A percentile compares a stretch with the other conserved stretches of the same genome.
phyloP scores from a whole-genome alignment of 2,797 vertebrate genomes.

The Melanotaenia maccullochi region DNA sequence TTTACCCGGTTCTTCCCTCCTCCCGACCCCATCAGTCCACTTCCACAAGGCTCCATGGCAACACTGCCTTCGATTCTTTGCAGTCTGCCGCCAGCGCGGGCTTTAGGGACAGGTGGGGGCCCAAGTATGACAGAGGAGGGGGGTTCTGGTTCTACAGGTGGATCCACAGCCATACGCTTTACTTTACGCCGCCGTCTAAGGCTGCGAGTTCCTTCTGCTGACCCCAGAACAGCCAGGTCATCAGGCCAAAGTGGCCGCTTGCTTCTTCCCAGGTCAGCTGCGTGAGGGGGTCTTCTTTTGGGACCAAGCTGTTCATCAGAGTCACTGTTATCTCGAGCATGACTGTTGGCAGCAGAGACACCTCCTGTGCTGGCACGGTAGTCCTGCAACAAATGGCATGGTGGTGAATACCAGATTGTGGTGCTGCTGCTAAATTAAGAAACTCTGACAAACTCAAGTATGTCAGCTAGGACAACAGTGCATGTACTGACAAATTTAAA shows the following conservation, averaged over 20 bases:
- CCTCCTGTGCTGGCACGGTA: constrained; percentile 83
- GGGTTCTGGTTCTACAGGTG: constrained; percentile 83
- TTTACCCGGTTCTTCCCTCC: constrained; percentile 89
- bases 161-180: constrained; percentile 96
- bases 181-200: constrained; percentile 93
- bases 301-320: constrained; percentile 95
- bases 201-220: constrained; percentile 84
- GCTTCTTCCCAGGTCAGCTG: constrained; percentile 84
- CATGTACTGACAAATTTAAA: background rate
- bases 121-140: constrained; percentile 82
- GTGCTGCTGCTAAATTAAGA: constrained; percentile 33
- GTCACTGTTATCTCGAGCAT: constrained; percentile 93
- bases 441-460: background rate
- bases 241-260: constrained; percentile 94
- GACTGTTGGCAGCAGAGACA: constrained; percentile 81
- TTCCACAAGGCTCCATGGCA: constrained; percentile 77
- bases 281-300: constrained; percentile 89
- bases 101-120: constrained; percentile 83
- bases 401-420: constrained; percentile 24
- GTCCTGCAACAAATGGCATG: constrained; percentile 80
- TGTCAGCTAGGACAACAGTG: background rate
- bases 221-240: constrained; percentile 83
- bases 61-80: constrained; percentile 79
- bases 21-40: constrained; percentile 69
- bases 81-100: constrained; percentile 83